A percentile compares a stretch with the other conserved stretches of the same genome.
Evolutionary conservation across 2,888 invertebrate species (phyloP).

Genomic region (Spilarctia lutea): DNA sequence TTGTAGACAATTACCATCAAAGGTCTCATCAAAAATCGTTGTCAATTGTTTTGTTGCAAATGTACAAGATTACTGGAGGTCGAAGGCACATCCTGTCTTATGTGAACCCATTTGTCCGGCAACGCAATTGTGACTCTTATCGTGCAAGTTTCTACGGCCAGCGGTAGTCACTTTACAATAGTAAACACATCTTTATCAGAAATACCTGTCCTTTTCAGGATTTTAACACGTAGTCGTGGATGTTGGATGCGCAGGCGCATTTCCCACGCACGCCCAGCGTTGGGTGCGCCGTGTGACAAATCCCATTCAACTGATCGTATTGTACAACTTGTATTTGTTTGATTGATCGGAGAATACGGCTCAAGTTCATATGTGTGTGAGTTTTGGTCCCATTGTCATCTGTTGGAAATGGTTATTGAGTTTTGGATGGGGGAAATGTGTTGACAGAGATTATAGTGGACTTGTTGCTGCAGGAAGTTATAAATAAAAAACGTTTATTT

Average conservation of each 20-base stretch:
- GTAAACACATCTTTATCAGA: too few relatives aligned
- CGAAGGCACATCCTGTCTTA: too few relatives aligned
- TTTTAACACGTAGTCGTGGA: not conserved
- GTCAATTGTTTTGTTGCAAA: too few relatives aligned
- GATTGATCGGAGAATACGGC: conserved; percentile 17
- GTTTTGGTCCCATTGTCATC: conserved; percentile 9
- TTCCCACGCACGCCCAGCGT: conserved; percentile 24
- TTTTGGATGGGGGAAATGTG: not conserved
- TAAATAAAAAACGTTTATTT: too few relatives aligned
- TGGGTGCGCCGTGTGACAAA: conserved; percentile 21
- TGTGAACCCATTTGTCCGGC: too few relatives aligned
- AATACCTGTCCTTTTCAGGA: not conserved
- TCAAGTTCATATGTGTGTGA: conserved; percentile 8
- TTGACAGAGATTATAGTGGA: not conserved
- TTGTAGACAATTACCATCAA: too few relatives aligned
- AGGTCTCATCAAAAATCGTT: too few relatives aligned
- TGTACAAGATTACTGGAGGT: too few relatives aligned
- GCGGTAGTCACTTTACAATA: not conserved
- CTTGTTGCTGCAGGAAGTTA: not conserved
- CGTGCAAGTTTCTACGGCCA: not conserved
- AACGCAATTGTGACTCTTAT: too few relatives aligned
- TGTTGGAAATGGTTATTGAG: not conserved
- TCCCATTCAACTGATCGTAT: conserved; percentile 18
- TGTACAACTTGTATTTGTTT: conserved; percentile 15
- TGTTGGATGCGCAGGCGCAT: not conserved